A percentile compares a stretch with the other conserved stretches of the same genome.
phyloP scores from a whole-genome alignment of 2,888 invertebrate species.

The Digitonthophagus gazella region DNA sequence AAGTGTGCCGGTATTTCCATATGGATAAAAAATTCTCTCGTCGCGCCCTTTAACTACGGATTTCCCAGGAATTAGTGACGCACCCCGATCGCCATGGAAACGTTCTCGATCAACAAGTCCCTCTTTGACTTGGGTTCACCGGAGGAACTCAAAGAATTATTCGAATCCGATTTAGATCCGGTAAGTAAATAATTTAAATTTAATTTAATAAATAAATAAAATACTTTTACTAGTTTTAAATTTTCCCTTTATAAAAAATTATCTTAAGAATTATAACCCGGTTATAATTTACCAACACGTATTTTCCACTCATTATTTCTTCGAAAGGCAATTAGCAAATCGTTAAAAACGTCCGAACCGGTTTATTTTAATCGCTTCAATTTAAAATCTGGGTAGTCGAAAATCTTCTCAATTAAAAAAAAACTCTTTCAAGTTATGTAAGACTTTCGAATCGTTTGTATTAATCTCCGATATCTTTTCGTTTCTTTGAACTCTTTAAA shows the following conservation, averaged over 20 bases:
- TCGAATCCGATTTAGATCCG: conserved; percentile 82
- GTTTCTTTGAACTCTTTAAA: not conserved
- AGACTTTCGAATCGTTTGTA: not conserved
- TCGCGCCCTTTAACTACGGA: not conserved
- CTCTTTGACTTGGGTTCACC: conserved; percentile 66
- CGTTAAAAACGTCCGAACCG: not conserved
- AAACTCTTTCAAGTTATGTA: too few species aligned
- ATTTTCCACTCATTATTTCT: not conserved
- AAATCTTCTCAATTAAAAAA: too few species aligned
- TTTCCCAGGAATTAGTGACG: not conserved
- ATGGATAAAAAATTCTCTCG: not conserved
- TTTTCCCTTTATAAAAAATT: conserved; percentile 13
- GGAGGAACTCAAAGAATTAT: conserved; percentile 74
- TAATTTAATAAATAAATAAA: not conserved
- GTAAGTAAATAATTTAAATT: conserved; percentile 56
- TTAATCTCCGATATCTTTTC: not conserved
- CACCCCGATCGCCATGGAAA: conserved; percentile 57
- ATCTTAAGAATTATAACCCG: not conserved
- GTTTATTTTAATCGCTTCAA: too few species aligned
- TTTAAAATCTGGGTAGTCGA: too few species aligned
- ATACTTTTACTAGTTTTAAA: not conserved
- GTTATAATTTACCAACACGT: not conserved
- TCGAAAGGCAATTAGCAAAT: not conserved
- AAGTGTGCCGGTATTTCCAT: not conserved
- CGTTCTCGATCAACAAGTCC: conserved; percentile 55